These are phyloP conservation scores for Teleogryllus occipitalis DNA, from an alignment of 1,140 invertebrate species.

Conservation along the genomic window DNA sequence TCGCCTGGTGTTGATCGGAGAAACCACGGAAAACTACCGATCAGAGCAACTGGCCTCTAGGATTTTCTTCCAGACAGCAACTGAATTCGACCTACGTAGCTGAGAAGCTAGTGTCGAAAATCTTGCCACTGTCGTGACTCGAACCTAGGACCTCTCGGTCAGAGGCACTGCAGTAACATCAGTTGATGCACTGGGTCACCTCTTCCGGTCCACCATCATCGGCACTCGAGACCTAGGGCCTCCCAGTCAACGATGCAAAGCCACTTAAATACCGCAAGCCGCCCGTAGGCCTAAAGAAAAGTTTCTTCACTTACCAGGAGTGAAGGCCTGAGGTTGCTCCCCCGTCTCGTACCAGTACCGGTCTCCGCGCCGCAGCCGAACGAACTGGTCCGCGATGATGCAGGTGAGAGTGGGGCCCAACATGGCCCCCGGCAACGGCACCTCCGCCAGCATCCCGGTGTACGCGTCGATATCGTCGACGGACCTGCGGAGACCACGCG, in stretches of 20 bases:
- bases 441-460: conserved; percentile 72
- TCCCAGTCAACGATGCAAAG: not conserved
- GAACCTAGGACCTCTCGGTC: too few species aligned
- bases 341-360: conserved; percentile 78
- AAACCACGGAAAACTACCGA: too few species aligned
- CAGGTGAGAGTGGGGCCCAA: conserved; percentile 80
- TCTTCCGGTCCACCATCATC: too few species aligned
- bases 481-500: conserved; percentile 35
- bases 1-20: too few species aligned
- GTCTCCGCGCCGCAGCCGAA: conserved; percentile 68
- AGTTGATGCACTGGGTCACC: too few species aligned
- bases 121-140: too few species aligned
- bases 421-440: conserved; percentile 53
- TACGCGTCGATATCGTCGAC: conserved; percentile 84
- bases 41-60: too few species aligned
- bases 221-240: not conserved
- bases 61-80: too few species aligned
- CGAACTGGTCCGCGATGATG: conserved; percentile 78
- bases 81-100: too few species aligned
- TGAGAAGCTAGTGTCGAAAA: too few species aligned
- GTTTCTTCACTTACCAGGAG: conserved; percentile 42
- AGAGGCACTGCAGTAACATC: too few species aligned
- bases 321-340: conserved; percentile 58
- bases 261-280: not conserved
- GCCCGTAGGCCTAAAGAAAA: not conserved